phyloP scores from a whole-genome alignment of 2,888 invertebrate genomes.

The Leptinotarsa haldemani region DNA sequence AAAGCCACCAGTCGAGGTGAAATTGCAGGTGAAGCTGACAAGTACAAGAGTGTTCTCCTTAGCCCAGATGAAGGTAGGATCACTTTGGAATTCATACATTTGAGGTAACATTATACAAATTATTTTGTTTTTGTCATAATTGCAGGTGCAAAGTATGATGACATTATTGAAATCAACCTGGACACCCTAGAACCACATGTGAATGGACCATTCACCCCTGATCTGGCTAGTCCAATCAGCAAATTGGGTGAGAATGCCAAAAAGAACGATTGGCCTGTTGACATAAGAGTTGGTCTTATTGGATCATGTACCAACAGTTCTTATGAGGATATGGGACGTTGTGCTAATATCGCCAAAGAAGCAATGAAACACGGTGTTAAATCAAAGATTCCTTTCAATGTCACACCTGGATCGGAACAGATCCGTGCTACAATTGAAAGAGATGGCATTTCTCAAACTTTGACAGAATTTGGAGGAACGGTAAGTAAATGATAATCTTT shows the following conservation, averaged over 20 bases:
- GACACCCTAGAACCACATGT: constrained; percentile 95
- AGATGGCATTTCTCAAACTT: constrained; percentile 70
- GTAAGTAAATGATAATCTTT: constrained; percentile 66
- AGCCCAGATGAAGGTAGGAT: constrained; percentile 78
- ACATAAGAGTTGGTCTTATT: constrained; percentile 94
- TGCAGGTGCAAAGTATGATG: constrained; percentile 66
- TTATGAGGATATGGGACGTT: constrained; percentile 99
- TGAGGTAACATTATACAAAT: too few relatives aligned
- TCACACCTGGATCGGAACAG: constrained; percentile 99
- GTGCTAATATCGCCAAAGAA: constrained; percentile 93
- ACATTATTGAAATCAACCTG: constrained; percentile 91
- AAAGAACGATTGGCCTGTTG: constrained; percentile 93
- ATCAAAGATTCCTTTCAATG: constrained; percentile 95
- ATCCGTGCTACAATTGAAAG: constrained; percentile 93
- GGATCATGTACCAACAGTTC: constrained; percentile 99
- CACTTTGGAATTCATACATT: too few relatives aligned
- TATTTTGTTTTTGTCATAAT: too few relatives aligned
- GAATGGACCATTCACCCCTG: constrained; percentile 99
- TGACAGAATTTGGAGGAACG: constrained; percentile 38
- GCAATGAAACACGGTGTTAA: constrained; percentile 93
- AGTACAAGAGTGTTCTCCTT: constrained; percentile 76
- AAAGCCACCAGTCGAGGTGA: constrained; percentile 82
- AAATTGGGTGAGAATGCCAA: constrained; percentile 89
- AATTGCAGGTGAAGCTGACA: constrained; percentile 81
- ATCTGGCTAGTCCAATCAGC: constrained; percentile 95